Percentiles rank a stretch among this genome's conserved stretches.
Evolutionary conservation across 2,797 vertebrate genomes (phyloP).

Genomic region (Rallus crepitans): DNA sequence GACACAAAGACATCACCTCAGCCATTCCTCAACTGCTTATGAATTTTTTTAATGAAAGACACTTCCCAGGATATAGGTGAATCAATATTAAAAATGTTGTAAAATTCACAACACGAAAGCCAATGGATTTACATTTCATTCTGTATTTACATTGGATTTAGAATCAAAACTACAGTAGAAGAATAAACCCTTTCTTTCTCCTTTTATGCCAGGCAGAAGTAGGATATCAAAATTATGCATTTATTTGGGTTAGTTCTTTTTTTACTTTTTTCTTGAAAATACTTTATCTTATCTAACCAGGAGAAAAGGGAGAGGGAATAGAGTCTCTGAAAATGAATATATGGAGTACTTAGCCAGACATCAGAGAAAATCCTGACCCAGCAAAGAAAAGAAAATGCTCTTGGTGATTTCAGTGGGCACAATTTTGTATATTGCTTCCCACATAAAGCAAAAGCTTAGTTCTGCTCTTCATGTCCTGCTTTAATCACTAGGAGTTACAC

Average conservation of each 20-base stretch:
- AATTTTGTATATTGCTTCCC: neutral
- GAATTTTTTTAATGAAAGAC: constrained; percentile 30
- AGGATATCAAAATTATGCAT: constrained; percentile 6
- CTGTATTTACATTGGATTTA: constrained; percentile 50
- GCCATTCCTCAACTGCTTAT: neutral
- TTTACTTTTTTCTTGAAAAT: constrained; percentile 8
- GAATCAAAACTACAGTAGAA: constrained; percentile 14
- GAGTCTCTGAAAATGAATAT: constrained; percentile 41
- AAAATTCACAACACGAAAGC: constrained; percentile 13
- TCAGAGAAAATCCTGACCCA: constrained; percentile 36
- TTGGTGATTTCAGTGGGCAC: neutral
- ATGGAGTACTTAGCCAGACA: neutral
- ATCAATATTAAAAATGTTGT: constrained; percentile 48
- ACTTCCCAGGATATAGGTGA: neutral
- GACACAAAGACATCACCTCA: neutral
- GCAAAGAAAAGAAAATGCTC: constrained; percentile 10
- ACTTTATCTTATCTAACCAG: constrained; percentile 47
- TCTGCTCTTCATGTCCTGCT: neutral
- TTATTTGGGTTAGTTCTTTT: constrained; percentile 36
- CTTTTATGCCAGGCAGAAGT: constrained; percentile 7
- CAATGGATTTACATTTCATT: constrained; percentile 41
- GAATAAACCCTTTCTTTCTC: neutral
- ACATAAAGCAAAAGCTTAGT: neutral
- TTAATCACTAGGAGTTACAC: constrained; percentile 16
- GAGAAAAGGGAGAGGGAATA: constrained; percentile 21